These are phyloP conservation scores for Antennarius maculatus DNA, from an alignment of 2,797 vertebrate species.

Conservation along the genomic window DNA sequence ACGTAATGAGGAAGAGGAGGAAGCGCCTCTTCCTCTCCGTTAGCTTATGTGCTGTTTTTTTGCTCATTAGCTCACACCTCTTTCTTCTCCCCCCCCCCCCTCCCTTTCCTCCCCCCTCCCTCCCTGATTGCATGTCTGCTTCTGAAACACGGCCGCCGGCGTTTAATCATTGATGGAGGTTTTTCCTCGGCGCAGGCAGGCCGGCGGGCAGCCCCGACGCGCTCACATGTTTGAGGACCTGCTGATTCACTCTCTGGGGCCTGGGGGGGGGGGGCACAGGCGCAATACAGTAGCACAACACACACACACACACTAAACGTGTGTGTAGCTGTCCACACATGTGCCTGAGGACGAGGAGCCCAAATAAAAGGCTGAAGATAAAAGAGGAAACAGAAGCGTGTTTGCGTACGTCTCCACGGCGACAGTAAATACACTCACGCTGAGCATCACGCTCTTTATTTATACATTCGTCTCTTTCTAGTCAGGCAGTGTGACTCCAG, in stretches of 20 bases:
- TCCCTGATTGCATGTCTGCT: slow-evolving; percentile 60
- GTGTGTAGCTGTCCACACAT: slow-evolving; percentile 33
- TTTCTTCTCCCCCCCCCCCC: slow-evolving; percentile 46
- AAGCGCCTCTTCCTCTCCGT: not conserved
- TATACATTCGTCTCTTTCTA: not conserved
- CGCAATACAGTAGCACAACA: slow-evolving; percentile 43
- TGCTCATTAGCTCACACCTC: slow-evolving; percentile 58
- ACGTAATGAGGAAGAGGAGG: slow-evolving; percentile 25
- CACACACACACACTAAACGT: slow-evolving; percentile 10
- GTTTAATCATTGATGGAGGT: slow-evolving; percentile 80
- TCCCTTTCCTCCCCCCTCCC: slow-evolving; percentile 37
- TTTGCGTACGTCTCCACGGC: slow-evolving; percentile 57
- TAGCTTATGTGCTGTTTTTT: slow-evolving; percentile 38
- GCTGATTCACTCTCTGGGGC: slow-evolving; percentile 79
- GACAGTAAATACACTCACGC: slow-evolving; percentile 50
- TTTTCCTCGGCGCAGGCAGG: slow-evolving; percentile 61
- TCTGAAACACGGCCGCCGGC: slow-evolving; percentile 68
- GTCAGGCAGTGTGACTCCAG: too few relatives aligned
- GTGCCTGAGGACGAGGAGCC: slow-evolving; percentile 57
- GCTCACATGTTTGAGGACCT: slow-evolving; percentile 72
- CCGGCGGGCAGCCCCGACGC: slow-evolving; percentile 70
- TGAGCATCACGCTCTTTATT: slow-evolving; percentile 4
- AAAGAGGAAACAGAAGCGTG: slow-evolving; percentile 60
- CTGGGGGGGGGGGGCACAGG: slow-evolving; percentile 17
- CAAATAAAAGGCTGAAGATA: slow-evolving; percentile 68